A percentile compares a stretch with the other conserved stretches of the same genome.
These are phyloP conservation scores for Cynopterus sphinx DNA, from an alignment of 2,797 vertebrate genomes.

Conservation along the genomic window DNA sequence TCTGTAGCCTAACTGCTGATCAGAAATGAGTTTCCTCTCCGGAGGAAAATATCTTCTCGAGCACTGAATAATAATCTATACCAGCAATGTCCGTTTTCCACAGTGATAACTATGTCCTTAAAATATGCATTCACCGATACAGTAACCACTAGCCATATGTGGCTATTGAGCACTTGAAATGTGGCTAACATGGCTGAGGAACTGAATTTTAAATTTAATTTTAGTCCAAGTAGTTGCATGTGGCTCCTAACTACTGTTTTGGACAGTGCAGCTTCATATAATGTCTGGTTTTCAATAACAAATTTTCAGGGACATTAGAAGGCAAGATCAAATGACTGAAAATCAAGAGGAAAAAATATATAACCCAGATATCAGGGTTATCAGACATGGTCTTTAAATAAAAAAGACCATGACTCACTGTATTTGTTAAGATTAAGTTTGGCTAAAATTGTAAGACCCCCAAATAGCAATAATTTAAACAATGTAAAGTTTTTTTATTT, in stretches of 20 bases:
- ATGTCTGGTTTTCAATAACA: neutral
- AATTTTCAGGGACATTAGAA: neutral
- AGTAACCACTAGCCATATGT: neutral
- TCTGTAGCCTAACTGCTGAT: neutral
- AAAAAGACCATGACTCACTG: neutral
- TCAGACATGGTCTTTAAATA: neutral
- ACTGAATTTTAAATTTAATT: neutral
- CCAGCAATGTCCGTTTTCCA: neutral
- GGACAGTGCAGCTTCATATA: neutral
- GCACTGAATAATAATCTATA: neutral
- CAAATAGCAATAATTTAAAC: neutral
- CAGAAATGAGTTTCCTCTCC: neutral
- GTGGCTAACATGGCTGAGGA: neutral
- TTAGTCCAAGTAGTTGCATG: neutral
- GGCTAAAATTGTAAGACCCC: neutral
- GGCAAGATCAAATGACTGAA: neutral
- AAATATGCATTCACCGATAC: neutral
- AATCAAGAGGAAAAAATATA: neutral
- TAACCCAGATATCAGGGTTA: neutral
- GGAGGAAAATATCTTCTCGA: neutral
- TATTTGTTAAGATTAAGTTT: neutral
- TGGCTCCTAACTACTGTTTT: neutral
- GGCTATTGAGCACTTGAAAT: neutral
- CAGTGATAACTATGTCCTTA: neutral
- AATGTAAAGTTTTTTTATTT: neutral